Conservation (phyloP, 2,888 invertebrate genomes). For the Phengaris arion region DNA sequence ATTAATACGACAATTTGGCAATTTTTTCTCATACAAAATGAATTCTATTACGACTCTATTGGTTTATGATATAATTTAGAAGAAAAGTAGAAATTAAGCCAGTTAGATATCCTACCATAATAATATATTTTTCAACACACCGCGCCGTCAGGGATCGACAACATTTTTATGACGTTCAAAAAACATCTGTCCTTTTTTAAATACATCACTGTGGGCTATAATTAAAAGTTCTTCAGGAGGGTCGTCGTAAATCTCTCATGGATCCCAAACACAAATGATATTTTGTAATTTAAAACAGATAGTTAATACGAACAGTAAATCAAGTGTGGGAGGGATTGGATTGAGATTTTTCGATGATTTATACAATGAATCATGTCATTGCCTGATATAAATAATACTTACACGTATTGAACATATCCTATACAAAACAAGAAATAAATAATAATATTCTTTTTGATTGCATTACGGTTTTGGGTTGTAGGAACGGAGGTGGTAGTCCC, state of each 20-base stretch:
- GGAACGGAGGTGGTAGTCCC: background rate
- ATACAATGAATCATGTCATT: conserved; percentile 21
- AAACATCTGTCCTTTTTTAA: conserved; percentile 29
- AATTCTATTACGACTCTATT: background rate
- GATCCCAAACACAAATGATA: conserved; percentile 54
- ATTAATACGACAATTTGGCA: too few relatives aligned
- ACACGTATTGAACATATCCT: too few relatives aligned
- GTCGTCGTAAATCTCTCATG: conserved; percentile 50
- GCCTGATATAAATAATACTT: background rate
- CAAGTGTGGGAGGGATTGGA: conserved; percentile 45
- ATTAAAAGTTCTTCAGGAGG: conserved; percentile 39
- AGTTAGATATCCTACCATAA: background rate
- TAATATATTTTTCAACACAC: background rate
- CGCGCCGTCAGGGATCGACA: conserved; percentile 16
- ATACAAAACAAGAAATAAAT: background rate
- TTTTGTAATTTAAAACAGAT: conserved; percentile 62
- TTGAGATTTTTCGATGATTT: conserved; percentile 25
- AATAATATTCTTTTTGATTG: background rate
- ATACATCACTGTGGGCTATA: conserved; percentile 22
- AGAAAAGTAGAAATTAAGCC: background rate
- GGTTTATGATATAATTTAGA: background rate
- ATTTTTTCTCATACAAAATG: too few relatives aligned
- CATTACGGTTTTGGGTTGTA: background rate
- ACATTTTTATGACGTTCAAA: conserved; percentile 26
- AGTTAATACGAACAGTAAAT: conserved; percentile 57